Base-by-base conservation (phyloP, 2,113 vertebrate species). In the Chlamydotis undulata region DNA sequence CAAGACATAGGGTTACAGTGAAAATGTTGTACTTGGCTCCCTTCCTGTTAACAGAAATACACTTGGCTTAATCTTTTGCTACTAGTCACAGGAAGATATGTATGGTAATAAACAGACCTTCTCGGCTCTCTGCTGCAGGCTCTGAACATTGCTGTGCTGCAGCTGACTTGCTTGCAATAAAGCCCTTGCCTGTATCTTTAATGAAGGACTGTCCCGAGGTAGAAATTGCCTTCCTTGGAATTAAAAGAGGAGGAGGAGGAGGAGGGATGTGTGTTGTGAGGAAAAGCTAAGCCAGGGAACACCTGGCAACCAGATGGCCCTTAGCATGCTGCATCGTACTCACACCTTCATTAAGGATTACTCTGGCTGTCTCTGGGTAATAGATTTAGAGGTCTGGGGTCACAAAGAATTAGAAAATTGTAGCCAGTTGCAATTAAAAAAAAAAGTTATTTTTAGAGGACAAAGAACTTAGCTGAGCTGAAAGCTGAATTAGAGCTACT, bases 341-440 rank as follows among this genome's bases (percentile, higher is more conserved):
- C 80, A 69, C 74, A 94, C 84, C 89, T 96, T 92, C 95, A 55
- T 96, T 95, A 95, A 78, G 94, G 92, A 96, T 97, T 97, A 96
- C 84, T 71, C 68, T 67, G 85, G 49, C 95, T 95, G 65, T 94
- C 92, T 96, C 43, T 29, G 57, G 78, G 78, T 92, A 95, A 97
- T 97, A 85, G 94, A 94, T 97, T 97, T 96, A 91, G 78, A 56
- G 71, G 57, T 87, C 91, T 94, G 94, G 78, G 96, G 82, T 97
- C 84, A 93, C 52, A 90, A 94, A 96, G 88, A 96, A 92, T 94
- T 96, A 93, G 88, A 95, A 97, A 96, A 93, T 85, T 91, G 82
- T 86, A 95, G 70, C 67, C 83, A 91, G 74, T 91, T 94, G 41
- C 71, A 90, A 96, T 97, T 97, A 94, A 92, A 94, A 4, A 0